Percentiles rank a stretch among this genome's conserved stretches.
Conservation (phyloP, 2,113 vertebrate genomes). For the Hydrochoerus hydrochaeris region DNA sequence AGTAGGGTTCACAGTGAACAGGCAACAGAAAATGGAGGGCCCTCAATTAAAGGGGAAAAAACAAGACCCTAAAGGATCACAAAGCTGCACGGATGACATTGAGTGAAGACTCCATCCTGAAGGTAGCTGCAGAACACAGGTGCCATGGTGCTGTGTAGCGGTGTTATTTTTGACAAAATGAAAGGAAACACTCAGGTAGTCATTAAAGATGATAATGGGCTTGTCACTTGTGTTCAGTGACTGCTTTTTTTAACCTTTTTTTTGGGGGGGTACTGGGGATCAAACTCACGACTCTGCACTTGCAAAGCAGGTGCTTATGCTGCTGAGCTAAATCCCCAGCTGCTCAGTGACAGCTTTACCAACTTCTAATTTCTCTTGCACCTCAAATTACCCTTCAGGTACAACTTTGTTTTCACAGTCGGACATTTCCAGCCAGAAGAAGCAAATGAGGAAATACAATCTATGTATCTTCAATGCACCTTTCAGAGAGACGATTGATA, state of each 20-base stretch:
- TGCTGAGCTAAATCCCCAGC: too few relatives aligned
- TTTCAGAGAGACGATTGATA: neutral
- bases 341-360: neutral
- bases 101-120: neutral
- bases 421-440: neutral
- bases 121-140: neutral
- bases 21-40: neutral
- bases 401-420: accelerated
- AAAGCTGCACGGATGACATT: neutral
- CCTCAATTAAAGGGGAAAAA: neutral
- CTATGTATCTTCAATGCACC: accelerated
- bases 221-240: neutral
- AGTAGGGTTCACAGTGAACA: neutral
- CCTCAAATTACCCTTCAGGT: neutral
- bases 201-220: neutral
- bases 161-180: neutral
- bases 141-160: neutral
- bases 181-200: neutral
- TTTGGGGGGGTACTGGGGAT: too few relatives aligned
- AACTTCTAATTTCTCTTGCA: neutral
- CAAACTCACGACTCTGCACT: too few relatives aligned
- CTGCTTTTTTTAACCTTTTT: too few relatives aligned
- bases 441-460: neutral
- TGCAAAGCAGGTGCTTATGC: too few relatives aligned
- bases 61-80: neutral